Evolutionary conservation across 2,113 vertebrate species (phyloP).

Genomic region (Antechinus flavipes): DNA sequence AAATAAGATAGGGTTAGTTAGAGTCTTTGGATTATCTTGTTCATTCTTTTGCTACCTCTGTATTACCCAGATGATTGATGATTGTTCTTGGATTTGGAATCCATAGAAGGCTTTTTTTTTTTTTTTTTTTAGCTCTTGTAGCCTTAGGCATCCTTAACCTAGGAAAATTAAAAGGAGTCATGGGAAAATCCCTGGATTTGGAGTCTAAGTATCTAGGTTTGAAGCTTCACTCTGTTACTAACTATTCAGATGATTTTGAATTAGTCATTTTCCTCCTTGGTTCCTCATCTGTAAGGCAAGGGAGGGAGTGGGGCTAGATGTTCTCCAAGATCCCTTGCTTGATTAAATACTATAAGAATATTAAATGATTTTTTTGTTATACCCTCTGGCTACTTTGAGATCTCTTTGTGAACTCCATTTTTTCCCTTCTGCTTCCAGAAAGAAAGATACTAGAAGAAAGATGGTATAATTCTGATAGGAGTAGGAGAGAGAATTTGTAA

Average conservation of each 20-base stretch:
- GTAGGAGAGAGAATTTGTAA: not conserved
- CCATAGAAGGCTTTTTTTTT: not conserved
- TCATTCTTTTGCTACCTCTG: not conserved
- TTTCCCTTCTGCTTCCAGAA: not conserved
- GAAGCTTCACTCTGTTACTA: not conserved
- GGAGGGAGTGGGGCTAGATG: not conserved
- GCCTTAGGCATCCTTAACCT: not conserved
- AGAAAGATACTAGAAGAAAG: not conserved
- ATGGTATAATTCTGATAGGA: not conserved
- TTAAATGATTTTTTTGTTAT: not conserved
- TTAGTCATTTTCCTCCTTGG: not conserved
- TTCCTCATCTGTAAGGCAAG: not conserved
- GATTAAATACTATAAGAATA: not conserved
- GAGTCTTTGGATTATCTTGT: not conserved
- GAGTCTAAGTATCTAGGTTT: not conserved
- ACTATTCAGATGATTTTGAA: not conserved
- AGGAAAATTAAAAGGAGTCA: not conserved
- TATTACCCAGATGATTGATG: not conserved
- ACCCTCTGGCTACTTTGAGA: not conserved
- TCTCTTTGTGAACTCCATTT: not conserved
- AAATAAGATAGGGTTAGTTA: not conserved
- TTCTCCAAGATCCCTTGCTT: not conserved
- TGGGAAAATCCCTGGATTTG: not conserved
- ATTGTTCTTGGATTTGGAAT: not conserved
- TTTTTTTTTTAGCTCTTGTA: not conserved